These are phyloP conservation scores for Equus quagga DNA, from an alignment of 2,113 vertebrate genomes.

Conservation along the genomic window DNA sequence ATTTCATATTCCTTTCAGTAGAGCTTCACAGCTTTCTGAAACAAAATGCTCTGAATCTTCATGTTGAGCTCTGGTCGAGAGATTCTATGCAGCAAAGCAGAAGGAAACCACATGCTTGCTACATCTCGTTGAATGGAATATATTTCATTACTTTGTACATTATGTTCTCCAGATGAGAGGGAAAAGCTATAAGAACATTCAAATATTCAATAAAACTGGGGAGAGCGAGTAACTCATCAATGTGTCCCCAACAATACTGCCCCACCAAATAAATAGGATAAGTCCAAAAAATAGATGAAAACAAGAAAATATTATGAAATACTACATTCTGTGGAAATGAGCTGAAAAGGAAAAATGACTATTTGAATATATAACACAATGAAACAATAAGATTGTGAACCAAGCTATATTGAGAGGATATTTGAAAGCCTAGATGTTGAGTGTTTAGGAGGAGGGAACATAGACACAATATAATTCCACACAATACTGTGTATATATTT, in stretches of 20 bases:
- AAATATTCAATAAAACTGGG: background rate
- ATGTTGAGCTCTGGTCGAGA: background rate
- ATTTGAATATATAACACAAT: background rate
- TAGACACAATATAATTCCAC: background rate
- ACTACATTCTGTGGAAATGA: background rate
- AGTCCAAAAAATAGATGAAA: background rate
- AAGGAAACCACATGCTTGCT: slow-evolving; percentile 22
- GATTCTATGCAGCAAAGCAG: background rate
- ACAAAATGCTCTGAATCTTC: slow-evolving; percentile 11
- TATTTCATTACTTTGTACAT: background rate
- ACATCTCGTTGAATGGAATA: background rate
- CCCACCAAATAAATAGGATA: background rate
- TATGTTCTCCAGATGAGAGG: background rate
- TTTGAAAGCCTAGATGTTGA: background rate
- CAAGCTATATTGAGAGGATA: background rate
- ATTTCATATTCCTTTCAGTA: background rate
- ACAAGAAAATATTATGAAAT: background rate
- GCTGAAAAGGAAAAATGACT: background rate
- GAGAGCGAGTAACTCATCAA: background rate
- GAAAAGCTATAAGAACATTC: background rate
- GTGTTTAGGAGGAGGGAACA: background rate
- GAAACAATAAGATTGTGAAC: background rate
- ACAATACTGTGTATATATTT: background rate
- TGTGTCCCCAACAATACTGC: background rate
- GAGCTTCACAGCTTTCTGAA: background rate